These are phyloP conservation scores for Tinea semifulvella DNA, from an alignment of 2,888 invertebrate species.

Conservation along the genomic window DNA sequence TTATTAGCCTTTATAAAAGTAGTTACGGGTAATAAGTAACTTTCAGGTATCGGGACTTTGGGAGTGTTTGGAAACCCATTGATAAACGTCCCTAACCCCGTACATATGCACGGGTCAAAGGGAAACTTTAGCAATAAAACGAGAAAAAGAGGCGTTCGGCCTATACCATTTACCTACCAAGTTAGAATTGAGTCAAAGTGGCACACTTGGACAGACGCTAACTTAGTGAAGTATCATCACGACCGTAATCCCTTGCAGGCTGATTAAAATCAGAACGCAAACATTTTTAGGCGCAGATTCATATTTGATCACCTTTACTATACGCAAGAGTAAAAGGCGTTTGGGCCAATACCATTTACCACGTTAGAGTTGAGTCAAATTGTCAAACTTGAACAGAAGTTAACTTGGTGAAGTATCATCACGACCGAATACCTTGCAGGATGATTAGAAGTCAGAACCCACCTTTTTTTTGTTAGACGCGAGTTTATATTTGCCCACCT, in stretches of 20 bases:
- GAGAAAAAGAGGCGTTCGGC: slow-evolving; percentile 43
- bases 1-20: too few species aligned
- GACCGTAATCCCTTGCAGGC: too few species aligned
- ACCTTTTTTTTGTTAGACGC: too few species aligned
- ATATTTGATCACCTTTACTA: too few species aligned
- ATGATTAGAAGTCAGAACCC: too few species aligned
- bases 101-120: slow-evolving; percentile 20
- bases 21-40: too few species aligned
- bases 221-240: slow-evolving; percentile 44
- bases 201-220: slow-evolving; percentile 39
- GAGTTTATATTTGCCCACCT: too few species aligned
- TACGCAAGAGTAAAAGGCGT: slow-evolving; percentile 43
- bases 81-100: slow-evolving; percentile 3
- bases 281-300: too few species aligned
- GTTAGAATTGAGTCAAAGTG: slow-evolving; percentile 53
- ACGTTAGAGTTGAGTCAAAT: slow-evolving; percentile 53
- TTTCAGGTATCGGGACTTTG: too few species aligned
- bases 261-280: too few species aligned
- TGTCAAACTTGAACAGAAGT: slow-evolving; percentile 39
- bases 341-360: slow-evolving; percentile 42
- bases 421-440: neutral
- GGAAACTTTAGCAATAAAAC: slow-evolving; percentile 56
- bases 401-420: slow-evolving; percentile 47
- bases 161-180: slow-evolving; percentile 44
- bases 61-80: too few species aligned